phyloP scores from a whole-genome alignment of 2,888 invertebrate species.

The Dasypolia templi region DNA sequence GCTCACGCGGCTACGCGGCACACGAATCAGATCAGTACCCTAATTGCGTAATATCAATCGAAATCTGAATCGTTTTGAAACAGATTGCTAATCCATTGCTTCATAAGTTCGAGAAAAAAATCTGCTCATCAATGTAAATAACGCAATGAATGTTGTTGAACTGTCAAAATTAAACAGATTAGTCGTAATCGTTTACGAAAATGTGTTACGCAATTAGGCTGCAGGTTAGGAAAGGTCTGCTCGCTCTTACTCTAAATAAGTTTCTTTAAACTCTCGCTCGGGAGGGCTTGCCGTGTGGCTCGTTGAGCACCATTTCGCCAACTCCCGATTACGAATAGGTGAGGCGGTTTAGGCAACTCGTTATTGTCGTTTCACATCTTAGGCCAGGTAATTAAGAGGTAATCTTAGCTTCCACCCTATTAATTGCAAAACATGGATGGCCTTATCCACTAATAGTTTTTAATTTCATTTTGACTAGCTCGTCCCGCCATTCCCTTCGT shows the following conservation, averaged over 20 bases:
- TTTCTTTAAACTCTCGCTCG: not conserved
- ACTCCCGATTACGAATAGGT: not conserved
- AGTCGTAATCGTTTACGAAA: too few relatives aligned
- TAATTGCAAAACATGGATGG: not conserved
- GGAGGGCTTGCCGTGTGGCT: not conserved
- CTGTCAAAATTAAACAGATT: too few relatives aligned
- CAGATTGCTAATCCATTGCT: too few relatives aligned
- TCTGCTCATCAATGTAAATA: too few relatives aligned
- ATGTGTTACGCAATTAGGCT: too few relatives aligned
- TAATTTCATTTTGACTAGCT: constrained; percentile 56
- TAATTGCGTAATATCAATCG: too few relatives aligned
- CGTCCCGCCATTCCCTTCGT: constrained; percentile 57
- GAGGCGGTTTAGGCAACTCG: not conserved
- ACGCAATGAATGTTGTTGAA: too few relatives aligned
- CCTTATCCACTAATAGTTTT: constrained; percentile 37
- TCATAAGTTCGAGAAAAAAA: too few relatives aligned
- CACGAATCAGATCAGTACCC: not conserved
- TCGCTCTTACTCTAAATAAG: not conserved
- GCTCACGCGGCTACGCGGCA: not conserved
- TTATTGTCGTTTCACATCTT: not conserved
- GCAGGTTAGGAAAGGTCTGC: not conserved
- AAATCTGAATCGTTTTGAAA: too few relatives aligned
- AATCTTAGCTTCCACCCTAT: not conserved
- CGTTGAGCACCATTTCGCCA: not conserved
- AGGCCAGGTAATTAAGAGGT: not conserved